Conservation (phyloP, 1,140 invertebrate species). For the Scaptomyza pallida region DNA sequence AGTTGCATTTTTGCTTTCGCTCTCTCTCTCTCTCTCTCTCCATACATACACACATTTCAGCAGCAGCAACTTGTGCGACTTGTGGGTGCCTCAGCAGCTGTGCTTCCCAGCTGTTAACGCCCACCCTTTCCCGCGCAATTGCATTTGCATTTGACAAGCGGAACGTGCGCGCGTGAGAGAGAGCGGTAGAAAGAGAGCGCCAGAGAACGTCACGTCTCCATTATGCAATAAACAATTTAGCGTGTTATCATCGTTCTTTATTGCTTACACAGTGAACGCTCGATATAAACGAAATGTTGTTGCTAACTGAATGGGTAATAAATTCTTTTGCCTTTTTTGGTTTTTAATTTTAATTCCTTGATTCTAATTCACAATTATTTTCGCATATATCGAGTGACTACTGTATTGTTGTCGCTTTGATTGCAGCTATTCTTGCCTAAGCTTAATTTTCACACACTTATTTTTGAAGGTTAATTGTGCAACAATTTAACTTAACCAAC, state of each 20-base stretch:
- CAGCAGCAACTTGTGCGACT: constrained; percentile 31
- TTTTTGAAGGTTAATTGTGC: constrained; percentile 71
- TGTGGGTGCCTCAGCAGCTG: constrained; percentile 28
- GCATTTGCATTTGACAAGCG: constrained; percentile 64
- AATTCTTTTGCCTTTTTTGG: too few relatives aligned
- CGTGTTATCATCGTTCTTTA: constrained; percentile 65
- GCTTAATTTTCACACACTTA: constrained; percentile 78
- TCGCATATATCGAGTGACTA: too few relatives aligned
- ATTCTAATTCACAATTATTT: too few relatives aligned
- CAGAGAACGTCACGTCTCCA: constrained; percentile 31
- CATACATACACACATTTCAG: constrained; percentile 63
- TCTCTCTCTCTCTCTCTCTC: too few relatives aligned
- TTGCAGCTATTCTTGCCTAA: constrained; percentile 51
- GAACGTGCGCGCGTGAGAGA: constrained; percentile 19
- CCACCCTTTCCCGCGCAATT: constrained; percentile 39
- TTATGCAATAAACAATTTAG: constrained; percentile 77
- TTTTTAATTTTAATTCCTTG: too few relatives aligned
- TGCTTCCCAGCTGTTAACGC: constrained; percentile 54
- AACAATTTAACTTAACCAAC: constrained; percentile 31
- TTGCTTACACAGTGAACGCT: constrained; percentile 12
- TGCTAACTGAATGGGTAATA: too few relatives aligned
- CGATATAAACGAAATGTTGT: not conserved
- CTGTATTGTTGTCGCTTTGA: constrained; percentile 15
- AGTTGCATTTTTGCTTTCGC: constrained; percentile 57
- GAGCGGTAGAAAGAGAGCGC: constrained; percentile 17